Evolutionary conservation across 2,888 invertebrate species (phyloP), one percentile per base, ranked within the genome.

Genomic region (Cryptocephalus moraei): DNA sequence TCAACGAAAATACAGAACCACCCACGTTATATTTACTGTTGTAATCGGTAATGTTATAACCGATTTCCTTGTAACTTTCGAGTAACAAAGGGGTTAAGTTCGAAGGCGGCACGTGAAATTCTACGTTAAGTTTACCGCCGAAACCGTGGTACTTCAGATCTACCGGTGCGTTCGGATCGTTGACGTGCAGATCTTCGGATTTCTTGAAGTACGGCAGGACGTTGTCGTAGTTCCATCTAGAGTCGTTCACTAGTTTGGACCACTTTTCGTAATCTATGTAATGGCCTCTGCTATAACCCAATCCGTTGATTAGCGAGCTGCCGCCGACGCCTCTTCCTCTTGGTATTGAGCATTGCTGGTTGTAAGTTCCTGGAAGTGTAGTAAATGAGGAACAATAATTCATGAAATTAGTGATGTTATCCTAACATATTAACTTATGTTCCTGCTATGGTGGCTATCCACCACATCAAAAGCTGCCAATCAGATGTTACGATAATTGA

Each of bases 171-270:
- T 41, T 40, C 32, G 43, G 44, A 12, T 49, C n/a, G n/a, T n/a
- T n/a, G n/a, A n/a, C n/a, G n/a, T n/a, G n/a, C n/a, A n/a, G n/a
- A n/a, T n/a, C n/a, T 58, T 56, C 41, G 10, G 13, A 41, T 3
- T 46, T 47, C 41, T 50, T 50, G 33, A 54, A 50, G 9, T 76
- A 76, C 1, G 75, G 75, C 13, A 76, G 63, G 3, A 70, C 76
- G 1, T 81, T 78, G 1, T 72, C 59, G 57, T 80, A 81, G 1
- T 83, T 76, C 77, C 77, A 68, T 32, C 50, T 45, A 4, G 62
- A 61, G 42, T 62, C 63, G 9, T 64, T 62, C 2, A 64, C 56
- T 8, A 51, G 40, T 1, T 58, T 56, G 8, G 67, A 73, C 77
- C 76, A 77, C 4, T 56, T 51, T 52, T 75, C 70, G 53, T 70